phyloP scores from a whole-genome alignment of 2,113 vertebrate species.

The Agapornis roseicollis region DNA sequence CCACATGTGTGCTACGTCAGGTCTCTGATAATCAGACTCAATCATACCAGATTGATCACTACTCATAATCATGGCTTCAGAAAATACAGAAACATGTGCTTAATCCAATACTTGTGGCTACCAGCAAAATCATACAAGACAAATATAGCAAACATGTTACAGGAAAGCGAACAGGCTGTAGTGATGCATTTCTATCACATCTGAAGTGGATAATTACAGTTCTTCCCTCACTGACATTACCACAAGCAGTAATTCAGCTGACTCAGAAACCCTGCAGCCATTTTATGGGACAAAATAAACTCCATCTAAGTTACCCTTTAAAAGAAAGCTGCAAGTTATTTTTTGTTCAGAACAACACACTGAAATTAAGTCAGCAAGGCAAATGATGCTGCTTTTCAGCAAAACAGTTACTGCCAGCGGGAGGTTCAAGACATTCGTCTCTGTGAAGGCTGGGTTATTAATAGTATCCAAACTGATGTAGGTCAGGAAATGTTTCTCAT shows the following conservation, averaged over 20 bases:
- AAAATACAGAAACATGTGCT: background rate
- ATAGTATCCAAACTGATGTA: slow-evolving; percentile 60
- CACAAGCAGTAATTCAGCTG: background rate
- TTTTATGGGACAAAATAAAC: background rate
- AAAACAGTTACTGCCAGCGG: background rate
- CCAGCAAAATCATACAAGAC: background rate
- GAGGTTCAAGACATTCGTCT: background rate
- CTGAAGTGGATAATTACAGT: background rate
- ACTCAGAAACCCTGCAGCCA: slow-evolving; percentile 11
- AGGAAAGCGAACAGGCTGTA: background rate
- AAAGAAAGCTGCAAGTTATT: background rate
- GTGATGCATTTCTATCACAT: background rate
- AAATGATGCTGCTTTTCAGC: slow-evolving; percentile 30
- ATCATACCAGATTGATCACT: background rate
- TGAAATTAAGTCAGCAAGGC: slow-evolving; percentile 8
- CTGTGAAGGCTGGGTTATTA: slow-evolving; percentile 41
- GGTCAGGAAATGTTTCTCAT: slow-evolving; percentile 66
- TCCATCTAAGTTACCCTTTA: background rate
- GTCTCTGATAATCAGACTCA: background rate
- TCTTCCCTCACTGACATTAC: background rate
- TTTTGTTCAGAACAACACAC: background rate
- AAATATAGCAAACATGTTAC: background rate
- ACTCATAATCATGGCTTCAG: background rate
- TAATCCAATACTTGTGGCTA: background rate
- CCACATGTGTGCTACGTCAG: background rate